Evolutionary conservation across 2,888 invertebrate genomes (phyloP), one percentile per base, ranked within the genome.

Genomic region (Troglohyphantes excavatus): DNA sequence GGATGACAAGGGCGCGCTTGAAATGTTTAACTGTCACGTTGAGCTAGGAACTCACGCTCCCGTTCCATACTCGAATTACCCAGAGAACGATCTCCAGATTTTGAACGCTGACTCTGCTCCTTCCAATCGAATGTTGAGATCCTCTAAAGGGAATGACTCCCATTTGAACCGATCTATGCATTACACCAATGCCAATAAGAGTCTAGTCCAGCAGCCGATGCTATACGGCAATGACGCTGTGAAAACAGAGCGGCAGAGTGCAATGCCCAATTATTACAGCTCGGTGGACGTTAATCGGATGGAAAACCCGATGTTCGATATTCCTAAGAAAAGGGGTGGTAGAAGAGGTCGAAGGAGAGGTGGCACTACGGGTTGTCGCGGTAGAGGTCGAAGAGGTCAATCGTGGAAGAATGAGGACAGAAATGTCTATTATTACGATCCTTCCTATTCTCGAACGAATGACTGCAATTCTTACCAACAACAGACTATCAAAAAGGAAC

Each of bases 261-360:
- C 21, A 67, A 63, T 65, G 17, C 53, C 23, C 75, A 82, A 81
- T 43, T 27, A 65, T 29, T 87, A 88, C 39, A 67, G 59, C 75
- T 68, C 87, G 53, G 19, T 53, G 7, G 73, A 73, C 13, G 53
- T 26, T 21, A 19, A n/a, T 59, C 27, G 39, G n/a, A 29, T 39
- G 6, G 39, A 53, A 23, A 81, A 65, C 26, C 33, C 21, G 26
- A 27, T 21, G 1, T 53, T 17, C 53, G 61, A 72, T 72, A 2
- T 29, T 11, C 75, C 88, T 23, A 83, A 53, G n/a, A 90, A 39
- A 73, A 83, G 84, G 72, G 89, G 83, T 11, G 89, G 89, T 21
- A 83, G 89, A 13, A 76, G 89, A 78, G 83, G 83, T 23, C 70
- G 89, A 46, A 61, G 84, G 43, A 39, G 89, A 29, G 72, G 61